phyloP scores from a whole-genome alignment of 1,140 invertebrate species.

The Saccostrea echinata region DNA sequence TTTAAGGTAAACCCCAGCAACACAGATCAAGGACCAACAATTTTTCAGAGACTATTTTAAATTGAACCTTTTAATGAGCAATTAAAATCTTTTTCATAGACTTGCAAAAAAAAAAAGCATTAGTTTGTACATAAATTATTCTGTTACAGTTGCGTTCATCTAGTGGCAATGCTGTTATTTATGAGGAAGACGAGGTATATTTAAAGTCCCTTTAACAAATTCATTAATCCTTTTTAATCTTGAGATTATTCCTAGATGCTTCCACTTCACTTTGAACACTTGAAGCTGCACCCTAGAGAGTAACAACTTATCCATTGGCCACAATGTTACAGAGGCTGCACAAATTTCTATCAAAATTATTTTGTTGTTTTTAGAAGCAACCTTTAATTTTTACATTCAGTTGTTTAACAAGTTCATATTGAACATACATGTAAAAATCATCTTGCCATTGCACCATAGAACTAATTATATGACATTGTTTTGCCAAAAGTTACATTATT shows the following conservation, averaged over 20 bases:
- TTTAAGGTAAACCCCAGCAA: no score
- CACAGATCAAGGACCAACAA: no score
- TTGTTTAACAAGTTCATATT: neutral
- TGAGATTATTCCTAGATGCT: constrained; percentile 22
- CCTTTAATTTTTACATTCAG: constrained; percentile 9
- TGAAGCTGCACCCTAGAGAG: neutral
- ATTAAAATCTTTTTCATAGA: no score
- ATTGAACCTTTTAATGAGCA: no score
- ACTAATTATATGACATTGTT: neutral
- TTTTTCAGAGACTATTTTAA: no score
- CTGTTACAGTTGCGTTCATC: constrained; percentile 19
- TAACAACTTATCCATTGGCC: neutral
- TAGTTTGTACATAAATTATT: neutral
- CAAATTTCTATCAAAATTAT: neutral
- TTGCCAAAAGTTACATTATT: neutral
- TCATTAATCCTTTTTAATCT: constrained; percentile 28
- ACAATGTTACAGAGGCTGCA: constrained; percentile 18
- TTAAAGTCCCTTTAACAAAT: constrained; percentile 1
- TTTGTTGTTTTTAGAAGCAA: constrained; percentile 13
- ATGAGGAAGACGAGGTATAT: constrained; percentile 31
- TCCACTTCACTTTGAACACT: constrained; percentile 20
- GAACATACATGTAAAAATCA: neutral
- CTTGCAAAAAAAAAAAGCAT: neutral
- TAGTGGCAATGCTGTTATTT: constrained; percentile 13
- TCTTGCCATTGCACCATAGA: constrained; percentile 1